These are phyloP conservation scores for Artibeus lituratus DNA, from an alignment of 2,797 vertebrate genomes.

Conservation along the genomic window DNA sequence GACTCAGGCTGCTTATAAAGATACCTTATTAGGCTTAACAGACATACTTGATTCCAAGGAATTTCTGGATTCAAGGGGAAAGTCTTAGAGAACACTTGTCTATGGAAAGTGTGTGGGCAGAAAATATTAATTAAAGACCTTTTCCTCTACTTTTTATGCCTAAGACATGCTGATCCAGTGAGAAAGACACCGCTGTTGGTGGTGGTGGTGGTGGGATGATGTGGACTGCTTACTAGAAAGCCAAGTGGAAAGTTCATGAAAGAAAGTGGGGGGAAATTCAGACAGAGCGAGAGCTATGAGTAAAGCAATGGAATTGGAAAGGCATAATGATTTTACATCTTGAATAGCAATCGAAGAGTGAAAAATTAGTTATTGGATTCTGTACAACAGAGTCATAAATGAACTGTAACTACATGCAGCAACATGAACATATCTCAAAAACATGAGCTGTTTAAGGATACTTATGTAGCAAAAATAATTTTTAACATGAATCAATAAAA, in stretches of 20 bases:
- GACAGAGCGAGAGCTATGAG: not conserved
- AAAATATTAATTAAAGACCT: not conserved
- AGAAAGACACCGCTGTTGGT: not conserved
- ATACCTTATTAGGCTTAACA: not conserved
- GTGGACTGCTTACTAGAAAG: not conserved
- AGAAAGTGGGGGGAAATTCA: not conserved
- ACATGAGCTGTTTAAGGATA: not conserved
- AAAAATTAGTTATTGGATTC: not conserved
- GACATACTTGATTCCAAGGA: not conserved
- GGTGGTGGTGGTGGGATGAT: too few species aligned
- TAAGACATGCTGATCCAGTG: not conserved
- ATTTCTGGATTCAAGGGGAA: not conserved
- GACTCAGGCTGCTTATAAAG: not conserved
- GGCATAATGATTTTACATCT: not conserved
- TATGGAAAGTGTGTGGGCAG: not conserved
- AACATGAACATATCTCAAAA: not conserved
- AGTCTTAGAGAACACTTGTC: not conserved
- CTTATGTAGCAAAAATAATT: not conserved
- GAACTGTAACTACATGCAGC: not conserved
- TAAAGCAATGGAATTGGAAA: not conserved
- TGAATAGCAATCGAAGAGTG: not conserved
- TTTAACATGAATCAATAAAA: not conserved
- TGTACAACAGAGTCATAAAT: not conserved
- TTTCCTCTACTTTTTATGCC: not conserved
- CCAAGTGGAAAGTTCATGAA: slow-evolving; percentile 9